A percentile compares a stretch with the other conserved stretches of the same genome.
Conservation (phyloP, 2,113 vertebrate genomes). For the Pimephales promelas region DNA sequence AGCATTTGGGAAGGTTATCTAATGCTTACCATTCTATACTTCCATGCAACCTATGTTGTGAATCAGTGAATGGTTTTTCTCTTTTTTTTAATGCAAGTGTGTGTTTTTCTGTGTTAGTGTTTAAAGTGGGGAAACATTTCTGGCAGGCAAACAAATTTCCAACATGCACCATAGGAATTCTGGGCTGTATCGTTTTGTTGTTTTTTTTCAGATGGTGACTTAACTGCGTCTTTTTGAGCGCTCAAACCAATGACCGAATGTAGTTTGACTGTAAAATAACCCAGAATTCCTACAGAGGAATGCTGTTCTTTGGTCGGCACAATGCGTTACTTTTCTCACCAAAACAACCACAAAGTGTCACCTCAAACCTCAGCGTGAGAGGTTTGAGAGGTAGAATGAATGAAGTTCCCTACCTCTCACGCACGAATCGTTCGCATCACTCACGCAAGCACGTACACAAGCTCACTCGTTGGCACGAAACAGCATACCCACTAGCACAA, state of each 20-base stretch:
- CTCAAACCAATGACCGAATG: background rate
- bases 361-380: constrained; percentile 68
- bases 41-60: constrained; percentile 53
- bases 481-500: constrained; percentile 76
- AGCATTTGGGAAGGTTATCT: constrained; percentile 39
- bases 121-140: constrained; percentile 62
- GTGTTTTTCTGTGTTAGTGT: constrained; percentile 52
- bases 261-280: constrained; percentile 35
- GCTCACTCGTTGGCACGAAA: constrained; percentile 62
- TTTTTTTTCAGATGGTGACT: background rate
- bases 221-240: background rate
- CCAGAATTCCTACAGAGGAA: constrained; percentile 81
- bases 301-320: constrained; percentile 74
- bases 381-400: constrained; percentile 61
- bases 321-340: constrained; percentile 67
- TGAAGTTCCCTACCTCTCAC: constrained; percentile 49
- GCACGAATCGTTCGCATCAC: background rate
- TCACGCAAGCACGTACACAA: constrained; percentile 41
- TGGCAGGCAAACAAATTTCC: constrained; percentile 75
- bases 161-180: constrained; percentile 82
- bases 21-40: constrained; percentile 40
- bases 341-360: constrained; percentile 71
- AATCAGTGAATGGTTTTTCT: constrained; percentile 46
- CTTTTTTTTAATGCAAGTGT: background rate
- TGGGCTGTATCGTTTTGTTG: constrained; percentile 64